Evolutionary conservation across 1,140 invertebrate genomes (phyloP).

Genomic region (Parapsyche elsis): DNA sequence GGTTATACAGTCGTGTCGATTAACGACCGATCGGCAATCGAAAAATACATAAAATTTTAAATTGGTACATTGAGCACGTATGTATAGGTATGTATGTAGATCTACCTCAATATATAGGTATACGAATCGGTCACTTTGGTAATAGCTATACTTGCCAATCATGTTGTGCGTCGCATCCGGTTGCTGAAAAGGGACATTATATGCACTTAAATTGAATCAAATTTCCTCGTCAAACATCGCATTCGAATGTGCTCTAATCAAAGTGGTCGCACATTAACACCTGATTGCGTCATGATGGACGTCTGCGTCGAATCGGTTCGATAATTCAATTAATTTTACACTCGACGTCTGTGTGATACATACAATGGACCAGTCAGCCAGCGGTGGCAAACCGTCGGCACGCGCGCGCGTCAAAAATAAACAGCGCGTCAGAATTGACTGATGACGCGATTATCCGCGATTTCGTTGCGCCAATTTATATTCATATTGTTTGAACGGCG

Average conservation of each 20-base stretch:
- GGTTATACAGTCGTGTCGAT: too few relatives aligned
- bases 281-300: background rate
- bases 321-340: constrained; percentile 6
- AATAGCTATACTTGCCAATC: too few relatives aligned
- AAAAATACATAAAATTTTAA: too few relatives aligned
- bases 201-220: background rate
- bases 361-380: background rate
- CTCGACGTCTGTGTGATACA: background rate
- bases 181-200: too few relatives aligned
- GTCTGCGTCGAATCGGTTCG: background rate
- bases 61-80: too few relatives aligned
- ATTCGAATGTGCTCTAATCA: background rate
- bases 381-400: background rate
- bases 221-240: background rate
- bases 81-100: too few relatives aligned
- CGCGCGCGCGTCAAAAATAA: background rate
- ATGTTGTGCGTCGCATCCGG: too few relatives aligned
- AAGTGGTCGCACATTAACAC: background rate
- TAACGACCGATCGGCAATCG: too few relatives aligned
- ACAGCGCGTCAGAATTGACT: background rate
- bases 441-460: background rate
- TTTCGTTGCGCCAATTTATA: background rate
- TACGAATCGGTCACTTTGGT: too few relatives aligned
- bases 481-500: background rate
- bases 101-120: too few relatives aligned